A percentile compares a stretch with the other conserved stretches of the same genome.
These are phyloP conservation scores for Coendou prehensilis DNA, from an alignment of 2,797 vertebrate species.

Conservation along the genomic window DNA sequence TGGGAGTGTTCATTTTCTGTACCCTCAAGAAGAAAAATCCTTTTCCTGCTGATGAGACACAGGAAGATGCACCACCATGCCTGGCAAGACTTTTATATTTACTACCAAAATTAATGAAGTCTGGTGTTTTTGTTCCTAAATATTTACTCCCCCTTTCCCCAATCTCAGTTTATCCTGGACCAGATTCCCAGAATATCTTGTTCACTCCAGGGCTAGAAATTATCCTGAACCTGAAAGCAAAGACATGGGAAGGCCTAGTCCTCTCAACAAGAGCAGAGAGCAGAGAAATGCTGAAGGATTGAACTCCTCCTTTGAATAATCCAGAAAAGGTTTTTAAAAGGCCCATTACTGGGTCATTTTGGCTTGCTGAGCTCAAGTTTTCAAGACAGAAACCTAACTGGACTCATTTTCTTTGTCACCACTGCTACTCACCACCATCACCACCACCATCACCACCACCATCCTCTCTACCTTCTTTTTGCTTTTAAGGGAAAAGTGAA, in stretches of 20 bases:
- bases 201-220: not conserved
- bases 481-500: constrained; percentile 73
- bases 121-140: constrained; percentile 64
- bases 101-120: not conserved
- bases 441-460: not conserved
- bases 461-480: not conserved
- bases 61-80: not conserved
- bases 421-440: not conserved
- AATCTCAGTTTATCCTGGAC: not conserved
- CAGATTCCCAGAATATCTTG: not conserved
- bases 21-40: not conserved
- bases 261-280: not conserved
- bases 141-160: not conserved
- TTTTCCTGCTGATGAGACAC: not conserved
- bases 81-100: not conserved
- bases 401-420: constrained; percentile 43
- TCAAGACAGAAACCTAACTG: constrained; percentile 64
- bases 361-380: constrained; percentile 60
- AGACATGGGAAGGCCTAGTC: constrained; percentile 38
- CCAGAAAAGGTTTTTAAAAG: constrained; percentile 72
- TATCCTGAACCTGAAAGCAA: constrained; percentile 39
- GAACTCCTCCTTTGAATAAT: constrained; percentile 51
- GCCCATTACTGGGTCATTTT: constrained; percentile 57
- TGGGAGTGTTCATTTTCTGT: not conserved
- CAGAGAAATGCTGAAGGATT: constrained; percentile 60